Percentiles rank a stretch among this genome's conserved stretches.
These are phyloP conservation scores for Apotomis betuletana DNA, from an alignment of 2,888 invertebrate species.

Conservation along the genomic window DNA sequence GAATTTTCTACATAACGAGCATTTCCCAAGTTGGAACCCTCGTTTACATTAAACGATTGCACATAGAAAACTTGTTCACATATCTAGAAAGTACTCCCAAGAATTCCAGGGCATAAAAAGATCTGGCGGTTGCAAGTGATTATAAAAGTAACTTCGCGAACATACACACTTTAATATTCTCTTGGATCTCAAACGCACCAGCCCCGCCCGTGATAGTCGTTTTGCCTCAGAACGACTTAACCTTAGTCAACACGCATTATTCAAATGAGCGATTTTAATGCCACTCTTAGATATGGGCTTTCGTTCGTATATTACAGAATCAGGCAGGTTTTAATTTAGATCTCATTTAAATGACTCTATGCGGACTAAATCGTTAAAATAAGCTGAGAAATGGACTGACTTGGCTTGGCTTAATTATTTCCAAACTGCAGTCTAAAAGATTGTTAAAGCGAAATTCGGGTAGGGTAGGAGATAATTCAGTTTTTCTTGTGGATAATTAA, in stretches of 20 bases:
- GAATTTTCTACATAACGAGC: constrained; percentile 1
- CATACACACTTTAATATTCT: constrained; percentile 27
- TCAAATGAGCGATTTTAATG: constrained; percentile 29
- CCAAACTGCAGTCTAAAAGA: too few species aligned
- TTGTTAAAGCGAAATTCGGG: too few species aligned
- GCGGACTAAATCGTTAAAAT: neutral
- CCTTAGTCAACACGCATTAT: constrained; percentile 38
- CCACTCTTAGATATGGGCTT: constrained; percentile 13
- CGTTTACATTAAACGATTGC: constrained; percentile 23
- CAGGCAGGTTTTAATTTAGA: neutral
- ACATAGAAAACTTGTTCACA: constrained; percentile 6
- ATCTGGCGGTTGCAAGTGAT: constrained; percentile 1
- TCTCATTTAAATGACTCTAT: neutral
- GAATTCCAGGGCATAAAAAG: constrained; percentile 20
- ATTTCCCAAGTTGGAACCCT: constrained; percentile 13
- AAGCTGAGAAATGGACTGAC: neutral
- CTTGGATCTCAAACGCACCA: constrained; percentile 21
- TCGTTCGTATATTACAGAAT: constrained; percentile 1
- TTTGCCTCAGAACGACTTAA: constrained; percentile 15
- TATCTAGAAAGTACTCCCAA: constrained; percentile 17
- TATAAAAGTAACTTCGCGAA: constrained; percentile 34
- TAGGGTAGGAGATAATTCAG: too few species aligned
- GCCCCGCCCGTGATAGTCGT: constrained; percentile 21
- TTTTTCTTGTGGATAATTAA: too few species aligned
- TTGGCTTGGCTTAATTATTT: too few species aligned